phyloP scores from a whole-genome alignment of 2,888 invertebrate genomes.

The Drepanosiphum platanoidis region DNA sequence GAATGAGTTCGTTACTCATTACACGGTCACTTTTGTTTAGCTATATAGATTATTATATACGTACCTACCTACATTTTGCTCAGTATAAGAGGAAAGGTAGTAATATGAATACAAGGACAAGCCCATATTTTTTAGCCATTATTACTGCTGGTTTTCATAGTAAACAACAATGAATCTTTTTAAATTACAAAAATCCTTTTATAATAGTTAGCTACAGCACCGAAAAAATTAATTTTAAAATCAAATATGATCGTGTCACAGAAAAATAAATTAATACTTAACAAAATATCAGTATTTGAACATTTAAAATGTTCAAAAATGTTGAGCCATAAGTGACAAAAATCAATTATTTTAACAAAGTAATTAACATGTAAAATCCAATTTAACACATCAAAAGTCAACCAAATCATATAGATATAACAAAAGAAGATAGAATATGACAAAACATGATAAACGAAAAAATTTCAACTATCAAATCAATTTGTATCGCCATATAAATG shows the following conservation, averaged over 20 bases:
- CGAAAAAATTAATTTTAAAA: slow-evolving; percentile 17
- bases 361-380: background rate
- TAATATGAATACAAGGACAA: slow-evolving; percentile 35
- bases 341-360: background rate
- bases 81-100: background rate
- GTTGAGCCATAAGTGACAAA: background rate
- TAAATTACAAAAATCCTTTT: slow-evolving; percentile 19
- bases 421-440: no score
- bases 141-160: slow-evolving; percentile 24
- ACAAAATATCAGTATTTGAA: background rate
- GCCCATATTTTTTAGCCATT: slow-evolving; percentile 35
- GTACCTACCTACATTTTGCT: background rate
- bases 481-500: background rate
- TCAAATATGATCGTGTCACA: background rate
- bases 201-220: background rate
- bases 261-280: background rate
- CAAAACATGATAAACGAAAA: background rate
- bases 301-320: no score
- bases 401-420: background rate
- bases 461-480: background rate
- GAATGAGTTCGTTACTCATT: slow-evolving; percentile 22
- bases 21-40: slow-evolving; percentile 4
- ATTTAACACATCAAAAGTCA: background rate
- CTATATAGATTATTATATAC: background rate
- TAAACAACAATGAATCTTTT: slow-evolving; percentile 30